Evolutionary conservation across 2,797 vertebrate genomes (phyloP).

Genomic region (Notamacropus eugenii): DNA sequence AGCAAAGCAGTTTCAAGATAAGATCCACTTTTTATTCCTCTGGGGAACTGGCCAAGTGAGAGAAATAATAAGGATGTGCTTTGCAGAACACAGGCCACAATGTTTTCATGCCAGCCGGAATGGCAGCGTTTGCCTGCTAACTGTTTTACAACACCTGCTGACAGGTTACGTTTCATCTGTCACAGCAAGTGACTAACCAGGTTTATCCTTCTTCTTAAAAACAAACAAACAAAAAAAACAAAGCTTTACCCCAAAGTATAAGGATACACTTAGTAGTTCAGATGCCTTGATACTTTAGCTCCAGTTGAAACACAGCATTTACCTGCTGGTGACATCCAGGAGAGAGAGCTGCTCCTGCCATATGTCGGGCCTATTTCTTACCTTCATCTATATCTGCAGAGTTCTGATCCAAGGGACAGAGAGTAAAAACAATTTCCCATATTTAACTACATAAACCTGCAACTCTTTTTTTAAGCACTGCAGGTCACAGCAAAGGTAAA

Average conservation of each 20-base stretch:
- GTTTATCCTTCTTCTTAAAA: conserved; percentile 26
- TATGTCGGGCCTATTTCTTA: background rate
- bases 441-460: background rate
- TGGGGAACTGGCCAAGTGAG: conserved; percentile 45
- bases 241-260: conserved; percentile 11
- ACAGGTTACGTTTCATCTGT: conserved; percentile 25
- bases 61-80: conserved; percentile 40
- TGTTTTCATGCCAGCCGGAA: conserved; percentile 21
- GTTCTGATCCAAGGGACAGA: background rate
- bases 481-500: background rate
- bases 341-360: conserved; percentile 23
- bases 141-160: conserved; percentile 9
- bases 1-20: conserved; percentile 41
- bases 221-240: background rate
- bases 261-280: conserved; percentile 31
- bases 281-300: conserved; percentile 13
- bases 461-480: background rate
- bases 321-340: conserved; percentile 15
- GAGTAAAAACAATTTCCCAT: background rate
- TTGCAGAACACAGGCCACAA: background rate
- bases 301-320: background rate
- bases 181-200: conserved; percentile 30
- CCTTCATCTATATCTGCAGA: conserved; percentile 13
- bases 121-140: conserved; percentile 22
- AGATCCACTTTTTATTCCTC: conserved; percentile 27